Conservation (phyloP, 2,888 invertebrate genomes). For the Tethea ocularis region DNA sequence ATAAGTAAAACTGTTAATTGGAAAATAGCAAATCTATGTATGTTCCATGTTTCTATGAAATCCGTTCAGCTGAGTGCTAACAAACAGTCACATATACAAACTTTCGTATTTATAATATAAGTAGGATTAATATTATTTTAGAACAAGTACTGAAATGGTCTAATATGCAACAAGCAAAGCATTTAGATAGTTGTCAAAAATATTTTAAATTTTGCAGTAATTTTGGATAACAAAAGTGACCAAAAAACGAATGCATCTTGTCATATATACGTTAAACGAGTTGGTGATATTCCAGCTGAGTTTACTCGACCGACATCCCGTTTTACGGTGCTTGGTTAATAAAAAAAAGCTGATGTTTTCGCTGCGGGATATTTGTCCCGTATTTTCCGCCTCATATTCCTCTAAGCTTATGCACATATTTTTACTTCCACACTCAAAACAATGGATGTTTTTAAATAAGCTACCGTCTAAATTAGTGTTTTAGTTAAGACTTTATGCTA, state of each 20-base stretch:
- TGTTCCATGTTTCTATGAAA: too few relatives aligned
- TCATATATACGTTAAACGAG: neutral
- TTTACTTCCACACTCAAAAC: neutral
- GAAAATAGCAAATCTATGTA: too few relatives aligned
- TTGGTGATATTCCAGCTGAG: neutral
- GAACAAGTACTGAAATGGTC: too few relatives aligned
- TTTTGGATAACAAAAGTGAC: too few relatives aligned
- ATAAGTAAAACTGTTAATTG: too few relatives aligned
- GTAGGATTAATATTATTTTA: too few relatives aligned
- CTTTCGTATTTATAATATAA: too few relatives aligned
- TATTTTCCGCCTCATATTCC: conserved; percentile 3
- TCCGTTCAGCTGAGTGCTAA: too few relatives aligned
- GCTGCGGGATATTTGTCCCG: neutral
- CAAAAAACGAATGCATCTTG: neutral
- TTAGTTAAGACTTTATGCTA: neutral
- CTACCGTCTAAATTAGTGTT: neutral
- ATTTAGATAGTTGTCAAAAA: too few relatives aligned
- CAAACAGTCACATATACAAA: too few relatives aligned
- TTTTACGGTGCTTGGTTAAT: neutral
- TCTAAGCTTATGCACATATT: conserved; percentile 5
- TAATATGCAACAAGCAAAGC: too few relatives aligned
- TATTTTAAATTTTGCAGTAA: too few relatives aligned
- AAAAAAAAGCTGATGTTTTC: neutral
- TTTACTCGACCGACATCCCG: neutral
- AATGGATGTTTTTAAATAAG: conserved; percentile 3